These are phyloP conservation scores for Phyllostomus discolor DNA, from an alignment of 2,113 vertebrate species.

Conservation along the genomic window DNA sequence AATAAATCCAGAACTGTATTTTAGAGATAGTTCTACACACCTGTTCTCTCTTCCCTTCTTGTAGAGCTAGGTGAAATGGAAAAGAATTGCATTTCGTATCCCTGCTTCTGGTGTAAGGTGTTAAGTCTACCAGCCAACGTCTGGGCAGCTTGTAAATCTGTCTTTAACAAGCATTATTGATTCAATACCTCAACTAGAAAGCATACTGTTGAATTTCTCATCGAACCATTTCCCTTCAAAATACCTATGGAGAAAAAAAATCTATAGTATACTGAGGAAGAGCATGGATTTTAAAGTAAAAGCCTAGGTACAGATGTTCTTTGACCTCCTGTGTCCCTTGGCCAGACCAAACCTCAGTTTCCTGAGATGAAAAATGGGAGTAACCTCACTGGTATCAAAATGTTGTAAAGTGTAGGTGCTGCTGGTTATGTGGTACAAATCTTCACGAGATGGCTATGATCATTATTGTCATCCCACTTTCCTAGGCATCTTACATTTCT, in stretches of 20 bases:
- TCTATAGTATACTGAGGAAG: neutral
- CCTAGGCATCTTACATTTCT: neutral
- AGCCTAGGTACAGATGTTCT: neutral
- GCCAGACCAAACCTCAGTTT: neutral
- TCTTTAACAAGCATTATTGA: neutral
- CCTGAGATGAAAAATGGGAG: neutral
- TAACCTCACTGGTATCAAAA: neutral
- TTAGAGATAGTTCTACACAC: neutral
- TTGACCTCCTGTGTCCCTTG: neutral
- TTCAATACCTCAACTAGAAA: neutral
- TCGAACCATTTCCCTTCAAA: neutral
- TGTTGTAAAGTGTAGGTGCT: neutral
- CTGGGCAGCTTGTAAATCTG: neutral
- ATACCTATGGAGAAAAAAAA: neutral
- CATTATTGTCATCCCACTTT: neutral
- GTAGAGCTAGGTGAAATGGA: neutral
- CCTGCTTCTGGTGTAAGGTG: neutral
- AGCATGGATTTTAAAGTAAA: neutral
- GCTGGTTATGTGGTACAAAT: neutral
- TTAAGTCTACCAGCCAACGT: neutral
- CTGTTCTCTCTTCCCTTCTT: neutral
- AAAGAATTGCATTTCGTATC: neutral
- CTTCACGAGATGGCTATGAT: neutral
- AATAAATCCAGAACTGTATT: neutral
- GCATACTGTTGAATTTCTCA: neutral